Evolutionary conservation across 2,113 vertebrate genomes (phyloP).

Genomic region (Argyrosomus japonicus): DNA sequence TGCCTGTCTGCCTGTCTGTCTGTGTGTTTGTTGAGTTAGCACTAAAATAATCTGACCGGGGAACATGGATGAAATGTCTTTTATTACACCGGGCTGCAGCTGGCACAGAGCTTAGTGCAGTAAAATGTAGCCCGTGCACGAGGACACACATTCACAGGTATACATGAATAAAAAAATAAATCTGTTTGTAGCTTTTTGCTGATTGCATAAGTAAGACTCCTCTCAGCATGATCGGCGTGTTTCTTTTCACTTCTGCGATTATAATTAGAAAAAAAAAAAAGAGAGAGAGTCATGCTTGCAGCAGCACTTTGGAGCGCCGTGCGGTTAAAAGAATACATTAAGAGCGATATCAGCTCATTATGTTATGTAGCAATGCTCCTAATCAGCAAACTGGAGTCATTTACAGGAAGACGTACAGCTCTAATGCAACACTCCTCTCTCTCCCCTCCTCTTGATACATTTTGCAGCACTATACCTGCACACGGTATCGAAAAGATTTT

Average conservation of each 20-base stretch:
- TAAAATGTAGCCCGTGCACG: slow-evolving; percentile 7
- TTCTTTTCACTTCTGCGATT: slow-evolving; percentile 36
- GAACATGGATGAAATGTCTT: slow-evolving; percentile 63
- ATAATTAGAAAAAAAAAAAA: slow-evolving; percentile 39
- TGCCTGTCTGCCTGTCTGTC: slow-evolving; percentile 5
- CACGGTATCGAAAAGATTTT: background rate
- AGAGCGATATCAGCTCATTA: slow-evolving; percentile 62
- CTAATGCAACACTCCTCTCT: slow-evolving; percentile 19
- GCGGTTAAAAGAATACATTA: slow-evolving; percentile 50
- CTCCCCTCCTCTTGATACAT: background rate
- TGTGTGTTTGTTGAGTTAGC: slow-evolving; percentile 41
- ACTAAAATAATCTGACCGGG: slow-evolving; percentile 64
- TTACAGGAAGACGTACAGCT: slow-evolving; percentile 43
- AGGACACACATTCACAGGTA: slow-evolving; percentile 40
- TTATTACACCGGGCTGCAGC: slow-evolving; percentile 59
- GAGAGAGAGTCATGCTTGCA: slow-evolving; percentile 13
- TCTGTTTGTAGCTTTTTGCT: slow-evolving; percentile 44
- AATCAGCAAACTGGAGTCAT: slow-evolving; percentile 47
- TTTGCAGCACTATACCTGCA: slow-evolving; percentile 1
- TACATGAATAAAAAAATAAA: background rate
- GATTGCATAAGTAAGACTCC: slow-evolving; percentile 47
- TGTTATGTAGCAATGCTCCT: slow-evolving; percentile 7
- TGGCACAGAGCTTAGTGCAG: slow-evolving; percentile 54
- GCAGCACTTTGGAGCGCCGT: slow-evolving; percentile 45
- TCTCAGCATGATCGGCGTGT: slow-evolving; percentile 12